Conservation (phyloP, 35 echinoderm and acorn worm genomes). For the Stichopus chloronotus region DNA sequence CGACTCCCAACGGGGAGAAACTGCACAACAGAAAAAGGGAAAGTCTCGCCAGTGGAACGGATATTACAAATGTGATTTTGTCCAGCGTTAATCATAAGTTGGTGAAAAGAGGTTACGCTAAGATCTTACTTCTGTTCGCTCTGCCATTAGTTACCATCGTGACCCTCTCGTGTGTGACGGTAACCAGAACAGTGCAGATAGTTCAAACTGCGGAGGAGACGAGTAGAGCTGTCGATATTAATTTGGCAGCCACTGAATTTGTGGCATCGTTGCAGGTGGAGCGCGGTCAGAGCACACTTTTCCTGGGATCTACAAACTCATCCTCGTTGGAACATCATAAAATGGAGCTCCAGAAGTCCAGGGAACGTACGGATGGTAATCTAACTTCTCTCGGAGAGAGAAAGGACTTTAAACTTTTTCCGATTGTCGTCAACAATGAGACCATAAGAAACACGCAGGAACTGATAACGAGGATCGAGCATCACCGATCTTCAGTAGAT, state of each 20-base stretch:
- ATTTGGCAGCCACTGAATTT: background rate
- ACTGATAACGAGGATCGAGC: background rate
- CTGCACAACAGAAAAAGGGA: background rate
- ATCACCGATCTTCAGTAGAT: background rate
- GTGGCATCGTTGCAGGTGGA: conserved; percentile 4
- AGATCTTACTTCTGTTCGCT: background rate
- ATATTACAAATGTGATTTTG: background rate
- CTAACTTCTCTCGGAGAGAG: background rate
- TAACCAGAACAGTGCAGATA: background rate
- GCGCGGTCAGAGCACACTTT: conserved; percentile 1
- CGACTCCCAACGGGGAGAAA: background rate
- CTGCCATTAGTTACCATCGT: background rate
- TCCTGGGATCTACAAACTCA: background rate
- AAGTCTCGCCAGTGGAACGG: background rate
- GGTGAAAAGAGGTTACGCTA: background rate
- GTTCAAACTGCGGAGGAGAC: background rate
- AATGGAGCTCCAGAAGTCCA: background rate
- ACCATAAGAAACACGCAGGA: background rate
- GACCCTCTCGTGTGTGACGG: background rate
- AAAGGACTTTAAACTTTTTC: background rate
- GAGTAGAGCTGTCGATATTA: background rate
- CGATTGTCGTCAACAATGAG: background rate
- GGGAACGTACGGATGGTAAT: background rate
- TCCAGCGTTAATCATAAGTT: background rate
- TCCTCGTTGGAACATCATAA: background rate